A percentile compares a stretch with the other conserved stretches of the same genome.
phyloP scores from a whole-genome alignment of 1,140 invertebrate genomes.

The Diorhabda sublineata region DNA sequence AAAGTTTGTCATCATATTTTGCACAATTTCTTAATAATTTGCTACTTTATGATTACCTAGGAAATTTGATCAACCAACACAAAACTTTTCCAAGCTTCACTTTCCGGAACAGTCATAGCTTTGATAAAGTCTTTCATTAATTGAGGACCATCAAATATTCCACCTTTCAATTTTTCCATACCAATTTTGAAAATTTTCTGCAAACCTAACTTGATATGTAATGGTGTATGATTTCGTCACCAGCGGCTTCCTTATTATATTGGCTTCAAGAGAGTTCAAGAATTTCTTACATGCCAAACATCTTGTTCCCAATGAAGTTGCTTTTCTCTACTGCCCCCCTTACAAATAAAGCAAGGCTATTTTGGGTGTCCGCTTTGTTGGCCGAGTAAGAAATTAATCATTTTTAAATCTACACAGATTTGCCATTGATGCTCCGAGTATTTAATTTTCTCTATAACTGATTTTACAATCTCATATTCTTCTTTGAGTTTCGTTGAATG shows the following conservation, averaged over 20 bases:
- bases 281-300: conserved; percentile 29
- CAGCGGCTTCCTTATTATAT: conserved; percentile 14
- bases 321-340: conserved; percentile 39
- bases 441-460: conserved; percentile 34
- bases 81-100: background rate
- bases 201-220: conserved; percentile 43
- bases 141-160: too few species aligned
- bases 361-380: background rate
- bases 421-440: conserved; percentile 38
- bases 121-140: conserved; percentile 28
- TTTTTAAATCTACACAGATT: too few species aligned
- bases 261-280: conserved; percentile 10
- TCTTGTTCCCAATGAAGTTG: conserved; percentile 27
- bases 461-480: conserved; percentile 41
- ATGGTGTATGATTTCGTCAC: conserved; percentile 39
- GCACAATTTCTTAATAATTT: conserved; percentile 17
- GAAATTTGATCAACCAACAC: conserved; percentile 15
- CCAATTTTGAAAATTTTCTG: too few species aligned
- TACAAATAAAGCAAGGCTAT: conserved; percentile 29
- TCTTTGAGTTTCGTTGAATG: conserved; percentile 20
- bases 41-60: conserved; percentile 13
- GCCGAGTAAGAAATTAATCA: too few species aligned
- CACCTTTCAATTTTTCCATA: too few species aligned
- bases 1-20: background rate
- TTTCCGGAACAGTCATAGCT: conserved; percentile 7